phyloP scores from a whole-genome alignment of 2,797 vertebrate genomes.

The Galago senegalensis region DNA sequence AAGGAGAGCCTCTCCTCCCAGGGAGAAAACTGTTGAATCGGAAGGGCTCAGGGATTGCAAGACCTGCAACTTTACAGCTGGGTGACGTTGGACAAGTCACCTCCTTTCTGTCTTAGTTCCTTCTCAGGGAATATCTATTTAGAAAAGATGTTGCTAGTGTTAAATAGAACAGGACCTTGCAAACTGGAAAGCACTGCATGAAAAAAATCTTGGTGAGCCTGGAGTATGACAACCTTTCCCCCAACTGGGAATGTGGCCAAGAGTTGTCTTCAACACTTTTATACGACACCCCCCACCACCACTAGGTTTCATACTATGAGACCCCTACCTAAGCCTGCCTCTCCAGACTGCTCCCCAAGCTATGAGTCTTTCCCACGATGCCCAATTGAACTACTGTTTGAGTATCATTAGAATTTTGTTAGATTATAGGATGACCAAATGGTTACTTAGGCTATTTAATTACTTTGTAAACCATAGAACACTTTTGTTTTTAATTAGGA shows the following conservation, averaged over 20 bases:
- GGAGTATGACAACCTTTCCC: background rate
- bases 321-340: background rate
- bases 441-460: background rate
- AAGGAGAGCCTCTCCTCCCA: background rate
- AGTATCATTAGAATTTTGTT: background rate
- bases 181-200: background rate
- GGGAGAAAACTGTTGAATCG: background rate
- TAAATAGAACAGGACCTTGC: background rate
- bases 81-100: background rate
- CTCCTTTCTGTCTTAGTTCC: background rate
- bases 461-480: conserved; percentile 1
- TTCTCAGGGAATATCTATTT: background rate
- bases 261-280: background rate
- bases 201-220: background rate
- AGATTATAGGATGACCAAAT: background rate
- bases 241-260: background rate
- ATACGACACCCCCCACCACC: background rate
- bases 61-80: background rate
- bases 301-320: background rate
- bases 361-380: background rate
- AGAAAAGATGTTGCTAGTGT: background rate
- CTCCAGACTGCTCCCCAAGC: background rate
- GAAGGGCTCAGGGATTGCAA: background rate
- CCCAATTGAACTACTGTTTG: background rate
- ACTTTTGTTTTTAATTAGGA: conserved; percentile 10